phyloP scores from a whole-genome alignment of 2,888 invertebrate species.

The Brenthis daphne region DNA sequence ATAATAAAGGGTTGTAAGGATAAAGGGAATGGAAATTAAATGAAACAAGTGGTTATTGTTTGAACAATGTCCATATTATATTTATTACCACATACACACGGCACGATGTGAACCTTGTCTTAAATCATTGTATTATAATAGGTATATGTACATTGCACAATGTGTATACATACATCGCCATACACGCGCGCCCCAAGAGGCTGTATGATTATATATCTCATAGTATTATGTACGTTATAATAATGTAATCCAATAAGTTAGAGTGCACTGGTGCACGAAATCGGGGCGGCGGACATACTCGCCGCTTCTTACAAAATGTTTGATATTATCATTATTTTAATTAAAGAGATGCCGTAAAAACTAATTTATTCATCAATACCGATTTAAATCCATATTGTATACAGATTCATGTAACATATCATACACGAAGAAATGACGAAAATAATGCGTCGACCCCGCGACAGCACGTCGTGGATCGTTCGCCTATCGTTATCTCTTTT shows the following conservation, averaged over 20 bases:
- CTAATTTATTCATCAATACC: constrained; percentile 81
- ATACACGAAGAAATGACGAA: constrained; percentile 84
- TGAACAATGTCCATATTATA: constrained; percentile 95
- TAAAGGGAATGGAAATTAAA: constrained; percentile 50
- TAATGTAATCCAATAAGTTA: constrained; percentile 83
- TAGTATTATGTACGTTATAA: constrained; percentile 82
- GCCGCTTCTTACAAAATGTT: constrained; percentile 81
- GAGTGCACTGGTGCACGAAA: constrained; percentile 83
- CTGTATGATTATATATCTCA: constrained; percentile 83
- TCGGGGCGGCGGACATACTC: constrained; percentile 78
- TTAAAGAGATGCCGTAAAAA: constrained; percentile 82
- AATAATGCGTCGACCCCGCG: constrained; percentile 76
- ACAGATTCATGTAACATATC: constrained; percentile 85
- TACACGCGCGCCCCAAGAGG: constrained; percentile 85
- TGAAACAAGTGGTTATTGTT: constrained; percentile 84
- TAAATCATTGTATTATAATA: constrained; percentile 88
- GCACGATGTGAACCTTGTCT: constrained; percentile 95
- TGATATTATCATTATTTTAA: constrained; percentile 82
- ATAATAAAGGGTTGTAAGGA: constrained; percentile 24
- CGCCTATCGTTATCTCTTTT: constrained; percentile 79
- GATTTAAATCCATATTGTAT: constrained; percentile 83
- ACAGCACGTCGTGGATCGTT: constrained; percentile 68
- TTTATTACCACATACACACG: constrained; percentile 94
- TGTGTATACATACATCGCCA: constrained; percentile 86
- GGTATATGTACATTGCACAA: constrained; percentile 88